Evolutionary conservation across 2,113 vertebrate genomes (phyloP).

Genomic region (Heptranchias perlo): DNA sequence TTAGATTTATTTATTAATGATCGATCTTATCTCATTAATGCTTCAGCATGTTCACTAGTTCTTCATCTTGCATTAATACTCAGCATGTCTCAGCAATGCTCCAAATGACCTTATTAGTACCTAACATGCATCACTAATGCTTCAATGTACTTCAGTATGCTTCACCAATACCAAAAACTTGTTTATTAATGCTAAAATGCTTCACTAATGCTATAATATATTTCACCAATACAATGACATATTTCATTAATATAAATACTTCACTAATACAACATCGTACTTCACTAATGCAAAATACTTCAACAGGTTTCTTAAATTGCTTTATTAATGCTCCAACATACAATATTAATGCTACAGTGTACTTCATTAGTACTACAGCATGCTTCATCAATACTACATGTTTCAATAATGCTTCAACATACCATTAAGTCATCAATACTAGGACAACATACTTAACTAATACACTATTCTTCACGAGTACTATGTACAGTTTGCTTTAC

Average conservation of each 20-base stretch:
- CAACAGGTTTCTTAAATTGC: not conserved
- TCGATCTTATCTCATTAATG: not conserved
- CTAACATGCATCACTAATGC: not conserved
- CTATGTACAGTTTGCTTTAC: not conserved
- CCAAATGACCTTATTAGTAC: not conserved
- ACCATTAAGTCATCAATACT: not conserved
- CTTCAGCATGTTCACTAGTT: not conserved
- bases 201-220: not conserved
- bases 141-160: not conserved
- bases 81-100: not conserved
- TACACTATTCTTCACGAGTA: not conserved
- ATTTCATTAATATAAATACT: not conserved
- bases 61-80: not conserved
- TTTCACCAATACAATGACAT: not conserved
- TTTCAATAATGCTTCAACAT: not conserved
- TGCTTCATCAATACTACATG: not conserved
- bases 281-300: not conserved
- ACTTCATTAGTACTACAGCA: not conserved
- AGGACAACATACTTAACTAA: not conserved
- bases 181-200: not conserved
- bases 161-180: not conserved
- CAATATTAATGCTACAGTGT: not conserved
- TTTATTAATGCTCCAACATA: not conserved
- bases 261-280: not conserved
- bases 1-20: not conserved